phyloP scores from a whole-genome alignment of 2,797 vertebrate genomes.

The Ammospiza maritima region DNA sequence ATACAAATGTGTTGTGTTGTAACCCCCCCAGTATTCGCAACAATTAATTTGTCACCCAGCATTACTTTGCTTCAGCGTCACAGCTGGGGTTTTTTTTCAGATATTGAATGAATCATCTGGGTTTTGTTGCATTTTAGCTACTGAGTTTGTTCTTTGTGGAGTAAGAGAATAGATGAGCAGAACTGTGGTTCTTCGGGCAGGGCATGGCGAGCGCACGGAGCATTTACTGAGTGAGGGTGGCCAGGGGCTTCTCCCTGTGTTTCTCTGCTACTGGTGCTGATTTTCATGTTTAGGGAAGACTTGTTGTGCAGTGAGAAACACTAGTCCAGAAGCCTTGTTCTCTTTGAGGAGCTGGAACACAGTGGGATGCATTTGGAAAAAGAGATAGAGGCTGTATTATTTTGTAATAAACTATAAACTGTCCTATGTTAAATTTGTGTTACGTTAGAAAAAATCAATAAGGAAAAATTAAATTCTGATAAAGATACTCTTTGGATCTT shows the following conservation, averaged over 20 bases:
- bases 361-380: constrained; percentile 61
- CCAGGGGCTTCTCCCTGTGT: background rate
- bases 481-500: constrained; percentile 83
- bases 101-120: background rate
- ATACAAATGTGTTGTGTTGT: background rate
- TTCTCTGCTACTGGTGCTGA: background rate
- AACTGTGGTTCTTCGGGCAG: background rate
- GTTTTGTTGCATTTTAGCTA: constrained; percentile 41
- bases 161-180: background rate
- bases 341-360: constrained; percentile 12
- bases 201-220: background rate
- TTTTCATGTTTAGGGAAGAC: background rate
- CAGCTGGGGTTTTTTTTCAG: background rate
- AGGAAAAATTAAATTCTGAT: constrained; percentile 83
- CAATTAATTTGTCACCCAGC: constrained; percentile 58
- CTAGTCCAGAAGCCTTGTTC: constrained; percentile 27
- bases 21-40: background rate
- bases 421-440: constrained; percentile 76
- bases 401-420: constrained; percentile 78
- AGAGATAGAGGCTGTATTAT: constrained; percentile 70
- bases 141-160: constrained; percentile 45
- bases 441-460: constrained; percentile 80
- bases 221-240: background rate
- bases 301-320: constrained; percentile 16
- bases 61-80: constrained; percentile 1